Percentiles rank a stretch among this genome's conserved stretches.
Evolutionary conservation across 2,888 invertebrate genomes (phyloP).

Genomic region (Hyles lineata): DNA sequence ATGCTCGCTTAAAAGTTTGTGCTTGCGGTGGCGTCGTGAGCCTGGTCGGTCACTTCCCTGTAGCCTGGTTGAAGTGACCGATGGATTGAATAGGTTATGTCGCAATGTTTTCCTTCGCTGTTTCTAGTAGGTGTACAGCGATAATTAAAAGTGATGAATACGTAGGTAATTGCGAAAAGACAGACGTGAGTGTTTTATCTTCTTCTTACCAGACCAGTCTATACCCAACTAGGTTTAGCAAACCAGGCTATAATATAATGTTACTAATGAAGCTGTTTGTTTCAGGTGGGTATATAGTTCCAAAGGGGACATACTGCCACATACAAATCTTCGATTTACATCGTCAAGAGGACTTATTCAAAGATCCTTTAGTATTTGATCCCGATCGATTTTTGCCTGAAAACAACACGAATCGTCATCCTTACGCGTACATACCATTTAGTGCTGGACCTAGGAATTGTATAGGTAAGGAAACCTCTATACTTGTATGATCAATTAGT

Average conservation of each 20-base stretch:
- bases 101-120: too few species aligned
- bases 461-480: slow-evolving; percentile 76
- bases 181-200: too few species aligned
- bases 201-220: too few species aligned
- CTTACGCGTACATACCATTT: slow-evolving; percentile 87
- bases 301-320: slow-evolving; percentile 78
- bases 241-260: background rate
- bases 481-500: background rate
- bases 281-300: slow-evolving; percentile 78
- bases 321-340: slow-evolving; percentile 87
- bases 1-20: too few species aligned
- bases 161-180: too few species aligned
- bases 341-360: slow-evolving; percentile 86
- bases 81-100: too few species aligned
- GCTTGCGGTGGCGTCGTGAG: too few species aligned
- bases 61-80: too few species aligned
- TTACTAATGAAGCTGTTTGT: slow-evolving; percentile 2
- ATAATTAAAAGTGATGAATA: too few species aligned
- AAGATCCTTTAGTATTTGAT: slow-evolving; percentile 87
- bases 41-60: too few species aligned
- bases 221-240: too few species aligned
- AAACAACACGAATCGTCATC: slow-evolving; percentile 81
- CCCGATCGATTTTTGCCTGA: slow-evolving; percentile 89
- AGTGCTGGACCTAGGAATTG: slow-evolving; percentile 89
- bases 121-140: too few species aligned